Evolutionary conservation across 2,888 invertebrate genomes (phyloP), one percentile per base, ranked within the genome.

Genomic region (Sphaerophoria rueppellii): DNA sequence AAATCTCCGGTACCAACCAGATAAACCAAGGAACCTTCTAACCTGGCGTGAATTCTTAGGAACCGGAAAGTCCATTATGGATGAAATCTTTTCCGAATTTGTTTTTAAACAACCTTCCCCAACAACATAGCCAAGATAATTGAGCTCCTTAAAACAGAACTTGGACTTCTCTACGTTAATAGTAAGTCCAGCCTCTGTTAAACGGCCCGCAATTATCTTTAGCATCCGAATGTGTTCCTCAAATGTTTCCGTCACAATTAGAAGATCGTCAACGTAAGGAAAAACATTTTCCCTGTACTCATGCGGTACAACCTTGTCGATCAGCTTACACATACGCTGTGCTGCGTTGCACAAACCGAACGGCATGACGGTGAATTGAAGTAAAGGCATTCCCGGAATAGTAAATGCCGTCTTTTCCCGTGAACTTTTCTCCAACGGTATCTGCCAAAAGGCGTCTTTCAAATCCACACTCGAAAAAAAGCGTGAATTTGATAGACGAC

Each of bases 391-490:
- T 43, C 40, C 40, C 4, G 40, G 40, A 43, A 43, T 43, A 11
- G 9, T 43, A 43, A 43, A 43, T 7, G 40, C 40, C 7, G 40
- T 43, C 40, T 43, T 43, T 43, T 43, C 40, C 40, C 6, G 7
- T 43, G 40, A 43, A 7, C 40, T 43, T 43, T 43, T 11, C 7
- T 43, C 40, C 40, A 43, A 43, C 40, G 40, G 40, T 43, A 43
- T 43, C 40, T 43, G 40, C 40, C 40, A 43, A 46, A 46, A 46
- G 46, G 46, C 46, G n/a, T 46, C 46, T n/a, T 46, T 46, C 46
- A 46, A 46, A 46, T 46, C 46, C n/a, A 46, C 46, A n/a, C 46
- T 46, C 46, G 37, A n/a, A 14, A 58, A 37, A 16, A 58, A 58
- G 11, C 16, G 58, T n/a, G 37, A 37, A 35, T 58, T 37, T 40